Base-by-base conservation (phyloP, 2,888 invertebrate genomes). In the Cheilosia urbana region DNA sequence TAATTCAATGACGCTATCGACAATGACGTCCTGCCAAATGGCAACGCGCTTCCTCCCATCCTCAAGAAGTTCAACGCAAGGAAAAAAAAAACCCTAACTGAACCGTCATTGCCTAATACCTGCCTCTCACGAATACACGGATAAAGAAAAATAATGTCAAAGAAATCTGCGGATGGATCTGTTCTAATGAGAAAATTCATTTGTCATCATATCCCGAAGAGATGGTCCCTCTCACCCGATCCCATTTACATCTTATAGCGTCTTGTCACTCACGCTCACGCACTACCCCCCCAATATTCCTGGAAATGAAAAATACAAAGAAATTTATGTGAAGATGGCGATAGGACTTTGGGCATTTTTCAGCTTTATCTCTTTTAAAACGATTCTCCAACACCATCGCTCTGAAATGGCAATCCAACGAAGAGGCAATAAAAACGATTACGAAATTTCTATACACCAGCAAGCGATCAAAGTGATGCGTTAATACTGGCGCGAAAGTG, bases 141-240 rank as follows among this genome's bases (percentile, higher is more conserved):
- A 13, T 45, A 40, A 24, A 49, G 63, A 58, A 37, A 37, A 37
- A 37, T 13, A 37, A 69, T 42, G 40, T 30, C 40, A 68, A 55
- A 75, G 27, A 76, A 55, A 65, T 55, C 65, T 40, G 24, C 58
- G 42, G 62, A 68, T 63, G 72, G 58, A 73, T 78, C 68, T 69
- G 78, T 83, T 83, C 75, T 76, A 84, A 80, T 80, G 84, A 76
- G 80, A 80, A 80, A 73, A 79, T 80, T 69, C 80, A 84, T 84
- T 84, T 84, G 80, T 84, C 84, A 84, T 84, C 75, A 84, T 80
- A 71, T 80, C 73, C 80, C 30, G 19, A 37, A 69, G 53, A 49
- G 51, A 58, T 13, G 47, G 19, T 19, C 62, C 37, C 37, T 37
- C 62, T 11, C 17, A 30, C 19, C 37, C 65, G 13, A 34, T 58